phyloP scores from a whole-genome alignment of 2,888 invertebrate genomes.

The Bhutanitis thaidina region DNA sequence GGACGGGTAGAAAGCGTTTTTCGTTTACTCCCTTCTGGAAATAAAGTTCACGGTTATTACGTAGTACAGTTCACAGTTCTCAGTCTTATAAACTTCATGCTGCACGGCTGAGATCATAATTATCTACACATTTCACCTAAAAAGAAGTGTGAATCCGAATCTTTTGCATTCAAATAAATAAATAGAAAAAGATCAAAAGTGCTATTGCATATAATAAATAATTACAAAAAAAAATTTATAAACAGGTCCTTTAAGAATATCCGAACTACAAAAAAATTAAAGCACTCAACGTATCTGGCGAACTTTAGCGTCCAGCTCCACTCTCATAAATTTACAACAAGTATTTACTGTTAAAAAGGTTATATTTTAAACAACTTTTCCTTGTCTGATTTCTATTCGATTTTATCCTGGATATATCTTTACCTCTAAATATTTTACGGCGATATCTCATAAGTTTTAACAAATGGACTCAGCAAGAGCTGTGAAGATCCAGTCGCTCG shows the following conservation, averaged over 20 bases:
- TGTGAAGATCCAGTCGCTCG: conserved; percentile 41
- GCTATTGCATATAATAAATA: conserved; percentile 48
- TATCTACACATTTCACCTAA: conserved; percentile 14
- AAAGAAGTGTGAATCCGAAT: conserved; percentile 14
- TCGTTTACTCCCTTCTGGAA: conserved; percentile 70
- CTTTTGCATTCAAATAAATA: conserved; percentile 26
- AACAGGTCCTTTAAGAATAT: conserved; percentile 45
- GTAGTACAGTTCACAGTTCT: conserved; percentile 47
- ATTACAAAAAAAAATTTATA: conserved; percentile 37
- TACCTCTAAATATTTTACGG: conserved; percentile 41
- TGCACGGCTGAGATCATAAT: conserved; percentile 52
- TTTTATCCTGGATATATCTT: conserved; percentile 45
- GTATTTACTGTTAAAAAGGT: conserved; percentile 34
- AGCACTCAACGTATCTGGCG: conserved; percentile 69
- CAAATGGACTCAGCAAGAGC: conserved; percentile 61
- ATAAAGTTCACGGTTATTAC: conserved; percentile 70
- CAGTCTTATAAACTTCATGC: conserved; percentile 74
- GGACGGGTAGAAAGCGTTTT: conserved; percentile 78
- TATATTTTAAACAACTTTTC: conserved; percentile 31
- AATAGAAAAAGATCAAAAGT: conserved; percentile 31
- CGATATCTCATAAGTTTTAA: conserved; percentile 49
- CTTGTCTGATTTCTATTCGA: conserved; percentile 34
- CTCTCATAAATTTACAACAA: conserved; percentile 41
- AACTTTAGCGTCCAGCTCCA: conserved; percentile 46
- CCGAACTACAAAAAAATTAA: conserved; percentile 64